phyloP scores from a whole-genome alignment of 2,888 invertebrate species.

The Rutpela maculata region DNA sequence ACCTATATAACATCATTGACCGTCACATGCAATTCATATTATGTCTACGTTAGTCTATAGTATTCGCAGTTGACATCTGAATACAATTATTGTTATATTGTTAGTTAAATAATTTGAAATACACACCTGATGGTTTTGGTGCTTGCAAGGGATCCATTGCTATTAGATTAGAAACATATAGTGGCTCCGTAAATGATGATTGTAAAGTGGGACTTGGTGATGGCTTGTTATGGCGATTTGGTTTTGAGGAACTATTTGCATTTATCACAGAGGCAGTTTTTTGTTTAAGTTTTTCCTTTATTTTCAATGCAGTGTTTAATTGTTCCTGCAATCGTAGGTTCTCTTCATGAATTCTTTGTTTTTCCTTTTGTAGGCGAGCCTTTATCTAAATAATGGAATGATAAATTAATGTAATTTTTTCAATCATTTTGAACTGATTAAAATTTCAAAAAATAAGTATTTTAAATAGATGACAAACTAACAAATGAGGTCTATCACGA shows the following conservation, averaged over 20 bases:
- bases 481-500: too few species aligned
- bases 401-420: background rate
- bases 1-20: too few species aligned
- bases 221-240: conserved; percentile 11
- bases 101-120: background rate
- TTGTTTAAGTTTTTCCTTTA: conserved; percentile 71
- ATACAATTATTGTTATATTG: too few species aligned
- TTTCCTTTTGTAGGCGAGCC: conserved; percentile 71
- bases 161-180: background rate
- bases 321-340: conserved; percentile 71
- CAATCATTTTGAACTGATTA: too few species aligned
- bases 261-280: conserved; percentile 64
- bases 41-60: too few species aligned
- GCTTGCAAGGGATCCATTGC: background rate
- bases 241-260: conserved; percentile 39
- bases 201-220: conserved; percentile 21
- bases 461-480: too few species aligned
- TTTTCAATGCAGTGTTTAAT: conserved; percentile 69
- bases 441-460: too few species aligned
- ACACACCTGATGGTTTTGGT: background rate
- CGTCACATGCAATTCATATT: too few species aligned
- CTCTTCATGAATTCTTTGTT: conserved; percentile 69
- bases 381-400: conserved; percentile 66
- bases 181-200: background rate
- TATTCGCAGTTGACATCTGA: too few species aligned